phyloP scores from a whole-genome alignment of 2,797 vertebrate genomes.

The Sylvilagus floridanus region DNA sequence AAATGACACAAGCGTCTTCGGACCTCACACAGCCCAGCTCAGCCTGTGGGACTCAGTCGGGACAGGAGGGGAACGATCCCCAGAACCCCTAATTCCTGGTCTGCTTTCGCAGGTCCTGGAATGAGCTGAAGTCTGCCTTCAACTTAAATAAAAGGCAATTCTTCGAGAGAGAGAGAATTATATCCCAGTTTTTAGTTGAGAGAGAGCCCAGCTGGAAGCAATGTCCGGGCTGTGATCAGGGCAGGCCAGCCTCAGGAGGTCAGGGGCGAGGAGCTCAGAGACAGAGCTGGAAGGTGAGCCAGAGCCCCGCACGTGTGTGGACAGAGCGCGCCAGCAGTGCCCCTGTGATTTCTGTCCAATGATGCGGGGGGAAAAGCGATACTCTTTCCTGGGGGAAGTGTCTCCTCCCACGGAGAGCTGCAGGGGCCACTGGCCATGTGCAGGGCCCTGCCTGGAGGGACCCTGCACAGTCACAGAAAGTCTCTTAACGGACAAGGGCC shows the following conservation, averaged over 20 bases:
- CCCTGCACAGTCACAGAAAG: not conserved
- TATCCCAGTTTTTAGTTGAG: not conserved
- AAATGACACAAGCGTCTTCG: not conserved
- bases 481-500: not conserved
- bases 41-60: no score
- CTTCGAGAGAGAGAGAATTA: not conserved
- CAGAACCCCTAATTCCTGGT: not conserved
- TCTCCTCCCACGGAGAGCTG: no score
- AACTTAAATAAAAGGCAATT: not conserved
- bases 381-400: not conserved
- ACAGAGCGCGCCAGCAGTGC: no score
- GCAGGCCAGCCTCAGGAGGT: not conserved
- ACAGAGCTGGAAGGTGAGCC: not conserved
- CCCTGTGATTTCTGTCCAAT: not conserved
- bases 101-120: not conserved
- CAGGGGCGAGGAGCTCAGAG: no score
- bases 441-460: not conserved
- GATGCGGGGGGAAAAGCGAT: not conserved
- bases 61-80: not conserved
- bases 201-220: not conserved
- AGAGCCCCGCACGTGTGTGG: not conserved
- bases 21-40: not conserved
- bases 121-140: not conserved
- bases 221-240: not conserved
- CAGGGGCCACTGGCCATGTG: no score